Evolutionary conservation across 2,797 vertebrate species (phyloP), one percentile per base, ranked within the genome.

Genomic region (Heterohyrax brucei): DNA sequence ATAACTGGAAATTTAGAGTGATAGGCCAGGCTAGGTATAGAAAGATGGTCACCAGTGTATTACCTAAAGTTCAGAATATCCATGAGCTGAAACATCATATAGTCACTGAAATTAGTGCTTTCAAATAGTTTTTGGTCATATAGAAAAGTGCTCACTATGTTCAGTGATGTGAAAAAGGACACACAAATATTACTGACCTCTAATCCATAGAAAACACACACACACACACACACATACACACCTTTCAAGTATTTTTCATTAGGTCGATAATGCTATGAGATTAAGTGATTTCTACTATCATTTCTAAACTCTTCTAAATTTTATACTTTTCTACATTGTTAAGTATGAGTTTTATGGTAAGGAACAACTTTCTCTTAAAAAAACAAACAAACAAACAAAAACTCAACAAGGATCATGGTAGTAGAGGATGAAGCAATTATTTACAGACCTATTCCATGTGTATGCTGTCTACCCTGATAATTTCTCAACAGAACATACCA

Each of bases 41-140:
- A 95, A 75, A 5, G 8, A 44, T 61, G 64, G 6, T 21, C 18
- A 24, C 2, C 7, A 50, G 33, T 48, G 61, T 18, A 16, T 10
- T 44, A 80, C 33, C n/a, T 66, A n/a, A 61, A 62, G 19, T 10
- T 0, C 3, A 78, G 68, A 53, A 24, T 39, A n/a, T 46, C 21
- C 21, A 87, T 39, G 64, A 30, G 7, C 16, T 75, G 26, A 18
- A 87, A 66, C 6, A 9, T 21, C 46, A 80, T 10, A 9, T 30
- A 5, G 30, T 81, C 16, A 61, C 59, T 33, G 61, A 76, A 62
- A 72, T 48, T 56, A 24, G 0, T 39, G 28, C 26, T 77, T 93
- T 85, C 10, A 46, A 62, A 39, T 68, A 56, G 72, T 79, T 89
- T 94, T 81, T 89, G 53, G 80, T 53, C 30, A 28, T 9, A n/a